phyloP scores from a whole-genome alignment of 2,888 invertebrate genomes.

The Ypsolopha scabrella region DNA sequence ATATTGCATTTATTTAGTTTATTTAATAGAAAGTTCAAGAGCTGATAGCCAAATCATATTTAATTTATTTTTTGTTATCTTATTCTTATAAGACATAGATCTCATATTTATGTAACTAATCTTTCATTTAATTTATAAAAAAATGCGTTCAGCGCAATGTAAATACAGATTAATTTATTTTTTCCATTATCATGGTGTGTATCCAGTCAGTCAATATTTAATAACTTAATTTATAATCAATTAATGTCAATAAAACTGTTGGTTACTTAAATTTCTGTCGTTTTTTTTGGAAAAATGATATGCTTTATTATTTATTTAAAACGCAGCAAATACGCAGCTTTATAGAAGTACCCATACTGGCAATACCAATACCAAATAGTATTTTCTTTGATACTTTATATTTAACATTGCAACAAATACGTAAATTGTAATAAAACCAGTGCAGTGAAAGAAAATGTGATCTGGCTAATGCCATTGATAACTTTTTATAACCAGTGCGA shows the following conservation, averaged over 20 bases:
- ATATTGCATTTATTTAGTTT: slow-evolving; percentile 38
- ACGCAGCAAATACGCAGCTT: too few relatives aligned
- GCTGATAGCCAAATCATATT: neutral
- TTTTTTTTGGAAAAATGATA: slow-evolving; percentile 10
- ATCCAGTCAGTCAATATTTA: slow-evolving; percentile 23
- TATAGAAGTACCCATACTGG: too few relatives aligned
- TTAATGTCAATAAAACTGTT: slow-evolving; percentile 52
- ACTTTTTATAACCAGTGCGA: too few relatives aligned
- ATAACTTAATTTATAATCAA: slow-evolving; percentile 30
- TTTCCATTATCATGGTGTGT: slow-evolving; percentile 15
- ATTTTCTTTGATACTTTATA: too few relatives aligned
- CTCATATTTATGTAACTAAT: neutral
- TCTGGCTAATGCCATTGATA: too few relatives aligned
- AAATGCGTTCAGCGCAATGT: neutral
- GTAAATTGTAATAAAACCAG: too few relatives aligned
- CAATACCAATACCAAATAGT: too few relatives aligned
- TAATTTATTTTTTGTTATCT: neutral
- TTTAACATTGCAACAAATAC: too few relatives aligned
- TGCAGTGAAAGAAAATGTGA: too few relatives aligned
- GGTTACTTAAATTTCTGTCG: slow-evolving; percentile 29
- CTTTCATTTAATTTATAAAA: neutral
- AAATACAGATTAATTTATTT: slow-evolving; percentile 12
- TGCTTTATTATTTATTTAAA: neutral
- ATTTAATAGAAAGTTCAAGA: slow-evolving; percentile 11
- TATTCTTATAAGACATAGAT: neutral